Evolutionary conservation across 1,140 invertebrate genomes (phyloP), one percentile per base, ranked within the genome.

Genomic region (Hesperophylax magnus): DNA sequence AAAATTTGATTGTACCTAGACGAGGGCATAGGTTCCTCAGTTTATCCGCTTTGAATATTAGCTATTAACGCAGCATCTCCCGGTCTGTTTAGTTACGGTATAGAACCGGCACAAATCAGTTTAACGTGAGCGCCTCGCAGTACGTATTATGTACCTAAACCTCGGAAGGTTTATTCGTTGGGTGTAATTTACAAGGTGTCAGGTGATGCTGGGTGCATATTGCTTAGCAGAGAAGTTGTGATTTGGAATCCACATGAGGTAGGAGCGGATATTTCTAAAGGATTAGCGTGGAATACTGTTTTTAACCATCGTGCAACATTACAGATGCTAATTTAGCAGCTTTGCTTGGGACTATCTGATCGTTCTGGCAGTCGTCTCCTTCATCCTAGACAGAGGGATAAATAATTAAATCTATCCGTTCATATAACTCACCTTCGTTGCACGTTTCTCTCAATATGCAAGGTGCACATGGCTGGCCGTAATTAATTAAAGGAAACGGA

Each of bases 231-330:
- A 65, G 58, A 22, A 77, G 76, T 67, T 78, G 76, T 78, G 76
- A 78, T 78, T 78, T 31, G 76, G 54, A 77, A 78, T 27, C 76
- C 39, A 53, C 76, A 65, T 34, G 76, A 39, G 76, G 76, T n/a
- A 34, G 31, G 24, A 24, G 39, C 34, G 17, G 18, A 39, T 24
- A 52, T 2, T 39, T 47, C 7, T n/a, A 71, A 71, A 39, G 67
- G 34, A 71, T 71, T 71, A 71, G 47, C 31, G 18, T 34, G 39
- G 34, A 31, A 71, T 6, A 47, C 67, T 52, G 34, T 65, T 71
- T 71, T 18, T 20, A 11, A 47, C 5, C 31, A 5, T 20, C 18
- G 34, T 11, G 39, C 67, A 34, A 47, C 67, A 52, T 71, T 71
- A 47, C 34, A 20, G 39, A 31, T 67, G 31, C 63, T 67, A 34